Evolutionary conservation across 2,888 invertebrate species (phyloP).

Genomic region (Acanthopleura granulata): DNA sequence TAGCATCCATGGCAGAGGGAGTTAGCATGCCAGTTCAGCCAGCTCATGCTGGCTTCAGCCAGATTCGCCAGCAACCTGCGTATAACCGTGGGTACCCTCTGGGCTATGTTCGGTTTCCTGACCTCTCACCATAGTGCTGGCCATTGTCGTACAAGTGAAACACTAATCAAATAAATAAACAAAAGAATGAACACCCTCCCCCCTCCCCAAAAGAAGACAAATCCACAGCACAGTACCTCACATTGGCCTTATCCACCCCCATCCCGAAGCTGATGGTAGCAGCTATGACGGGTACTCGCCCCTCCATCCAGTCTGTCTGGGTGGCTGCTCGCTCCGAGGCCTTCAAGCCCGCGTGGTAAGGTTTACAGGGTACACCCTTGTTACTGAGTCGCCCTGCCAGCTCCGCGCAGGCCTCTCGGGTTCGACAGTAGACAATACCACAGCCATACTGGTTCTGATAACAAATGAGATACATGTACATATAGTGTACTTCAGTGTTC

Average conservation of each 20-base stretch:
- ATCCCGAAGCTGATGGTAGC: conserved; percentile 99
- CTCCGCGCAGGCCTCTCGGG: conserved; percentile 89
- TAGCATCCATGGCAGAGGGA: too few species aligned
- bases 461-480: conserved; percentile 2
- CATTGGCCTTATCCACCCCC: conserved; percentile 97
- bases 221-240: conserved; percentile 74
- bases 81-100: too few species aligned
- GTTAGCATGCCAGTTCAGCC: too few species aligned
- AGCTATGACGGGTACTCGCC: conserved; percentile 89
- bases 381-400: conserved; percentile 82
- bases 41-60: too few species aligned
- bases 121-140: too few species aligned
- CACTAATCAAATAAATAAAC: too few species aligned
- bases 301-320: conserved; percentile 93
- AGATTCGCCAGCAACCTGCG: too few species aligned
- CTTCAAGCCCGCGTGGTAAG: conserved; percentile 86
- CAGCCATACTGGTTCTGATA: conserved; percentile 72
- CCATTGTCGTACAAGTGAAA: too few species aligned
- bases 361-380: conserved; percentile 77
- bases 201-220: too few species aligned
- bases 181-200: too few species aligned
- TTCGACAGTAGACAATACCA: conserved; percentile 96
- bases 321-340: conserved; percentile 79
- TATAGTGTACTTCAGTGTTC: neutral
- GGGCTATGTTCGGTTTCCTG: too few species aligned